These are phyloP conservation scores for Siniperca obscura DNA, from an alignment of 2,797 vertebrate genomes.

Conservation along the genomic window DNA sequence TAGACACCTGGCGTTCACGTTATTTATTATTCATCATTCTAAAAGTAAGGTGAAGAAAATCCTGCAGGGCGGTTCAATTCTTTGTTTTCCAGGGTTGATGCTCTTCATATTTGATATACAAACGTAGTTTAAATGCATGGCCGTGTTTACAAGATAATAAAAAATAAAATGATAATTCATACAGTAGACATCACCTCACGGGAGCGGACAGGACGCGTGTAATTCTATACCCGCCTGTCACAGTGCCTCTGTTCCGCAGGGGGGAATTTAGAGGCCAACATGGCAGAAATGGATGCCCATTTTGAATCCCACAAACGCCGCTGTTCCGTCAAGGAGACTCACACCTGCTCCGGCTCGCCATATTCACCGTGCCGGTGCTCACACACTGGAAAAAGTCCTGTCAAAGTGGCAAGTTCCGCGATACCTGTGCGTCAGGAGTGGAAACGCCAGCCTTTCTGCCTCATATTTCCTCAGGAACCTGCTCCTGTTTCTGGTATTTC, in stretches of 20 bases:
- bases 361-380: slow-evolving; percentile 32
- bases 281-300: slow-evolving; percentile 31
- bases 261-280: slow-evolving; percentile 54
- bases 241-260: slow-evolving; percentile 27
- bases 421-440: slow-evolving; percentile 43
- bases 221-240: slow-evolving; percentile 59
- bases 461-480: slow-evolving; percentile 26
- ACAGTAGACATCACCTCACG: slow-evolving; percentile 33
- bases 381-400: slow-evolving; percentile 41
- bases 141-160: not conserved
- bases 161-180: slow-evolving; percentile 16
- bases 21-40: slow-evolving; percentile 72
- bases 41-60: slow-evolving; percentile 31
- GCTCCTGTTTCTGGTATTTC: not conserved
- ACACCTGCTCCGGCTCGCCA: slow-evolving; percentile 31
- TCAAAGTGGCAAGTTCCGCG: slow-evolving; percentile 53
- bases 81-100: no score
- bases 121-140: not conserved
- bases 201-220: slow-evolving; percentile 37
- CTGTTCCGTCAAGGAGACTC: slow-evolving; percentile 45
- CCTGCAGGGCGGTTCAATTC: not conserved
- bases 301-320: slow-evolving; percentile 23
- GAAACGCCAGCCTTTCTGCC: slow-evolving; percentile 22
- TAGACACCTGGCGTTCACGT: slow-evolving; percentile 68
- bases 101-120: not conserved